Conservation (phyloP, 1,140 invertebrate genomes). For the Nautilus pompilius region DNA sequence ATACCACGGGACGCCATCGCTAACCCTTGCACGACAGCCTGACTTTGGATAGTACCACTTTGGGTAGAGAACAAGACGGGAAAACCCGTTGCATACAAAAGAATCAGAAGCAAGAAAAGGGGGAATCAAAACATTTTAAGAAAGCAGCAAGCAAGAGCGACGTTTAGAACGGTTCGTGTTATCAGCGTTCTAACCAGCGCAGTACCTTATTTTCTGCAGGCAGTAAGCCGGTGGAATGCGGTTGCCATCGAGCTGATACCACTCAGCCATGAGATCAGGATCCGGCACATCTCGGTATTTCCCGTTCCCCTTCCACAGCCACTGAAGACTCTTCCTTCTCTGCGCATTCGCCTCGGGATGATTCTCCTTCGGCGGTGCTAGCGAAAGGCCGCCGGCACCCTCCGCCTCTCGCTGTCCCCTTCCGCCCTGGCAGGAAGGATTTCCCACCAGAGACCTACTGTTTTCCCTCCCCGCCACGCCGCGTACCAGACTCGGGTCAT, state of each 20-base stretch:
- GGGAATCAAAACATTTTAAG: too few species aligned
- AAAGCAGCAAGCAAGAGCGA: not conserved
- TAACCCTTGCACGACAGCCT: too few species aligned
- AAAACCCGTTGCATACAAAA: too few species aligned
- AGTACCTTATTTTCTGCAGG: slow-evolving; percentile 61
- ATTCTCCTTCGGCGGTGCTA: not conserved
- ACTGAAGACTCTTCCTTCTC: slow-evolving; percentile 9
- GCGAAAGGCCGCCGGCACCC: not conserved
- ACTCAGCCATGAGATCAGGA: slow-evolving; percentile 57
- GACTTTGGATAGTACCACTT: too few species aligned
- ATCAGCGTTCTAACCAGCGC: too few species aligned
- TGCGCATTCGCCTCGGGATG: not conserved
- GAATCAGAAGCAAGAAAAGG: too few species aligned
- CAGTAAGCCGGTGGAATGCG: slow-evolving; percentile 74
- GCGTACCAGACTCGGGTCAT: too few species aligned
- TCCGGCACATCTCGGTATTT: slow-evolving; percentile 21
- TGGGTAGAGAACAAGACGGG: too few species aligned
- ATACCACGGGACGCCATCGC: too few species aligned
- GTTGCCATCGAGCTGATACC: slow-evolving; percentile 67
- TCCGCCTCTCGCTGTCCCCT: not conserved
- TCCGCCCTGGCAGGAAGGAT: not conserved
- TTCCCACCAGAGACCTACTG: too few species aligned
- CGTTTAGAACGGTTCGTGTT: too few species aligned
- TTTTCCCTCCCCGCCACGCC: too few species aligned
- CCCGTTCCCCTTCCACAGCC: not conserved